Evolutionary conservation across 2,888 invertebrate genomes (phyloP).

Genomic region (Agrilus cyanescens): DNA sequence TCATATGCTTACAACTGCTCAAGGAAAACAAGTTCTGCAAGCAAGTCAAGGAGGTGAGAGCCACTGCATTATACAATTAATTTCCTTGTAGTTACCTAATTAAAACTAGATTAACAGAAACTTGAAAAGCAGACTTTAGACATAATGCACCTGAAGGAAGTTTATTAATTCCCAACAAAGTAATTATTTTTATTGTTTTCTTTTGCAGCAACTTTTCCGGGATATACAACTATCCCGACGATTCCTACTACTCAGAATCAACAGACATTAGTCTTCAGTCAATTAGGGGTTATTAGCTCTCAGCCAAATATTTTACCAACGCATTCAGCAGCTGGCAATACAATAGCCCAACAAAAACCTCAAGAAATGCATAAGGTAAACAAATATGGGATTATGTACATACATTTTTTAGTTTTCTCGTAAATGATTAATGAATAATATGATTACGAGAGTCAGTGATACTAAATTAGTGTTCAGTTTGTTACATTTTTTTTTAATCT

Average conservation of each 20-base stretch:
- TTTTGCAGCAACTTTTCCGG: conserved; percentile 49
- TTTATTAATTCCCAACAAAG: not conserved
- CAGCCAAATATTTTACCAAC: conserved; percentile 55
- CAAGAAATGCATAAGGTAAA: conserved; percentile 56
- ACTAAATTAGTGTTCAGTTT: not conserved
- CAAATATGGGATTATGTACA: conserved; percentile 10
- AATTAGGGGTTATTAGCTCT: conserved; percentile 56
- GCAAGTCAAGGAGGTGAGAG: conserved; percentile 48
- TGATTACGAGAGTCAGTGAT: too few species aligned
- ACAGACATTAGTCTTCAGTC: conserved; percentile 67
- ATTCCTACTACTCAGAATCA: conserved; percentile 62
- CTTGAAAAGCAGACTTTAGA: too few species aligned
- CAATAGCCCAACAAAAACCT: conserved; percentile 42
- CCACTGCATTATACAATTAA: not conserved
- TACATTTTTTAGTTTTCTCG: too few species aligned
- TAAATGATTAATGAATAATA: too few species aligned
- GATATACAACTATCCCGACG: conserved; percentile 67
- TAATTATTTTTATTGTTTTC: not conserved
- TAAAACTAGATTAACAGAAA: not conserved
- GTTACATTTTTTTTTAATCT: not conserved
- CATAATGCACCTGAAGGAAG: too few species aligned
- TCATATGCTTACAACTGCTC: conserved; percentile 68
- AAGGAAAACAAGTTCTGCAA: conserved; percentile 61
- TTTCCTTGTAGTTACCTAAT: not conserved
- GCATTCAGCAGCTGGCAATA: conserved; percentile 41